These are phyloP conservation scores for Arvicanthis niloticus DNA, from an alignment of 2,113 vertebrate species.

Conservation along the genomic window DNA sequence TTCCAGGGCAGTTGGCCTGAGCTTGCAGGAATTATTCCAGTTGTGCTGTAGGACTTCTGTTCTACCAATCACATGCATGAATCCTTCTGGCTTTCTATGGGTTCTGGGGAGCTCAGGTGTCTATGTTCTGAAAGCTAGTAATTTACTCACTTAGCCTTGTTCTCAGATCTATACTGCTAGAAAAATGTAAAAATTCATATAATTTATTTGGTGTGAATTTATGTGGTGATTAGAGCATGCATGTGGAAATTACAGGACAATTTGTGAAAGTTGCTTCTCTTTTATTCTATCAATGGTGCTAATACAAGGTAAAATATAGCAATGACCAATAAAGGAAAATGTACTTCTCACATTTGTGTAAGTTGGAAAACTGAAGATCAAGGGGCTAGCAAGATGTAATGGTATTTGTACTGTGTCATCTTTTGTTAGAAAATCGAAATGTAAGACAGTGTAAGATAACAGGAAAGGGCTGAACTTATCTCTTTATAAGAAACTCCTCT, in stretches of 20 bases:
- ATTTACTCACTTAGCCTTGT: no score
- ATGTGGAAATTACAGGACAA: background rate
- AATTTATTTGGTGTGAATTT: background rate
- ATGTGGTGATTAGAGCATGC: background rate
- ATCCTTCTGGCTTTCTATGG: background rate
- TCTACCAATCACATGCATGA: background rate
- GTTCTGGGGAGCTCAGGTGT: background rate
- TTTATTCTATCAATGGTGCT: background rate
- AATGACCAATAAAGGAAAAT: background rate
- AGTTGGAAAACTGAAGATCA: background rate
- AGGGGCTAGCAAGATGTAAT: background rate
- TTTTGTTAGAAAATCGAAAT: background rate
- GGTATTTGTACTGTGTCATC: no score
- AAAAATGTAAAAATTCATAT: background rate
- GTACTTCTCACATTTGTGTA: background rate
- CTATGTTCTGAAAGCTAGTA: background rate
- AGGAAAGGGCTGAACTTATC: no score
- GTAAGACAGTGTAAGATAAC: background rate
- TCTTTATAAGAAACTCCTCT: background rate
- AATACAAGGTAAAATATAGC: background rate
- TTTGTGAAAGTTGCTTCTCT: background rate
- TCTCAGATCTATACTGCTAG: no score
- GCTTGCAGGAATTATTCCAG: no score
- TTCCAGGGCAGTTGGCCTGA: background rate
- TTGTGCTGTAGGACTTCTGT: no score